Evolutionary conservation across 2,113 vertebrate species (phyloP).

Genomic region (Paramormyrops kingsleyae): DNA sequence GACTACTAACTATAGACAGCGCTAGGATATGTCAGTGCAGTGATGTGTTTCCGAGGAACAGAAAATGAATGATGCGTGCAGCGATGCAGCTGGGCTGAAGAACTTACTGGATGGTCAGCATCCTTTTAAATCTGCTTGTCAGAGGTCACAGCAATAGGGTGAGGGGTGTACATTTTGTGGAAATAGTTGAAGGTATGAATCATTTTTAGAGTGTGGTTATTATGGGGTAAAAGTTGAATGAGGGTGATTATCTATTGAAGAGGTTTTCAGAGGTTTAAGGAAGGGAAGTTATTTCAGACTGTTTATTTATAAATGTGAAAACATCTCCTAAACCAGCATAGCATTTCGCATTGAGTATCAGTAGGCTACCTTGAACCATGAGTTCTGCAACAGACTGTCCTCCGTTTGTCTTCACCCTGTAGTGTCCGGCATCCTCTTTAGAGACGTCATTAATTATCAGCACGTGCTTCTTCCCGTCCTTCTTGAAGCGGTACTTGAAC

Average conservation of each 20-base stretch:
- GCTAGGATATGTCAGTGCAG: constrained; percentile 30
- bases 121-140: not conserved
- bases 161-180: not conserved
- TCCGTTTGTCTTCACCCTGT: constrained; percentile 82
- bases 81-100: not conserved
- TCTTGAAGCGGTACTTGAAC: constrained; percentile 97
- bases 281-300: not conserved
- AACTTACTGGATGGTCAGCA: not conserved
- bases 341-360: not conserved
- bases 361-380: constrained; percentile 80
- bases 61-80: constrained; percentile 1
- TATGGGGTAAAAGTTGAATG: not conserved
- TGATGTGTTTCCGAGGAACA: constrained; percentile 38
- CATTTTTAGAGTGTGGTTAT: not conserved
- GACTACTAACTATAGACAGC: constrained; percentile 56
- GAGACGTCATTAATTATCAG: constrained; percentile 88
- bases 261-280: not conserved
- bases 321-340: not conserved
- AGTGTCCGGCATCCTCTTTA: constrained; percentile 83
- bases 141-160: not conserved
- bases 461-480: constrained; percentile 81
- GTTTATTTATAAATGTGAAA: not conserved
- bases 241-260: not conserved
- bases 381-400: constrained; percentile 86
- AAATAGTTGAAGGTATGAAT: not conserved